Percentiles rank a stretch among this genome's conserved stretches.
Evolutionary conservation across 2,888 invertebrate species (phyloP).

Genomic region (Synergus umbraculus): DNA sequence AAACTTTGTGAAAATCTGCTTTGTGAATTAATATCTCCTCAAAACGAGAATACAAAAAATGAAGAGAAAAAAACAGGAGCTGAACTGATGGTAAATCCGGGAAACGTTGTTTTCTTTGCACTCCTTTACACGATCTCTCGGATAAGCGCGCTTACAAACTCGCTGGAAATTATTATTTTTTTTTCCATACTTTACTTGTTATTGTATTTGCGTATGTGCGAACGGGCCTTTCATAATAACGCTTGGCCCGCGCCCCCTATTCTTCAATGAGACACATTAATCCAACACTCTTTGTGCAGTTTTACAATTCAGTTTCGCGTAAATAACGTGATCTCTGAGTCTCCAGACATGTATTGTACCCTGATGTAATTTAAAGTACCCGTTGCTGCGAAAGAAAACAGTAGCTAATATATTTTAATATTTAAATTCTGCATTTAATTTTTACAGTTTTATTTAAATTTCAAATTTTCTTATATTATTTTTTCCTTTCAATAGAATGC

Average conservation of each 20-base stretch:
- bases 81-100: conserved; percentile 44
- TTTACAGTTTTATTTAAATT: background rate
- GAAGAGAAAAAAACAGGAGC: conserved; percentile 23
- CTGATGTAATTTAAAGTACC: background rate
- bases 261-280: conserved; percentile 35
- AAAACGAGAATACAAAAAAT: conserved; percentile 38
- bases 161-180: conserved; percentile 53
- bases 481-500: no score
- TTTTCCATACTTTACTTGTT: conserved; percentile 11
- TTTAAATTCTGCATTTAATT: conserved; percentile 11
- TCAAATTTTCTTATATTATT: no score
- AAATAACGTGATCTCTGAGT: conserved; percentile 51
- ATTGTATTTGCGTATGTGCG: conserved; percentile 33
- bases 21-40: conserved; percentile 42
- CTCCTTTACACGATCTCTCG: conserved; percentile 48
- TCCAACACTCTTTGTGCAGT: conserved; percentile 39
- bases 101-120: conserved; percentile 47
- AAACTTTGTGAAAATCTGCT: conserved; percentile 46
- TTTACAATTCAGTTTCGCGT: conserved; percentile 43
- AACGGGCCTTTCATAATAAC: conserved; percentile 24
- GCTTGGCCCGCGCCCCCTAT: conserved; percentile 18
- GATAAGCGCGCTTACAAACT: conserved; percentile 43
- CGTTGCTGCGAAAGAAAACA: conserved; percentile 18
- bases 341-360: conserved; percentile 36
- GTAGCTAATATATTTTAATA: conserved; percentile 5